Evolutionary conservation across 2,113 vertebrate species (phyloP).

Genomic region (Chunga burmeisteri): DNA sequence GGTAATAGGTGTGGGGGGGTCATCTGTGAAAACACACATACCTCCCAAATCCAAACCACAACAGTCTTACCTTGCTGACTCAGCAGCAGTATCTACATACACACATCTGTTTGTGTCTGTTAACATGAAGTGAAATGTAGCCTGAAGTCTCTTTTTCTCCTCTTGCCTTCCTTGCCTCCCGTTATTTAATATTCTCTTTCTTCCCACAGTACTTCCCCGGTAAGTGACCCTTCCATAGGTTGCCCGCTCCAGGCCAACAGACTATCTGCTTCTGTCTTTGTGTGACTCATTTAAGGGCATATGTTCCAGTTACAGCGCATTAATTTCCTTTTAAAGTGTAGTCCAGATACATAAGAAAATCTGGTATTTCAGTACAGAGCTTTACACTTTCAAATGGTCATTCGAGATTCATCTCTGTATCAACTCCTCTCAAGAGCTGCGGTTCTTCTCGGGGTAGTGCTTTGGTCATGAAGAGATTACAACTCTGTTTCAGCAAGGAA

Average conservation of each 20-base stretch:
- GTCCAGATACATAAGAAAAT: not conserved
- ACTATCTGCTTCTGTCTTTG: not conserved
- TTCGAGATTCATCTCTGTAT: not conserved
- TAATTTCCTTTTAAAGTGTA: not conserved
- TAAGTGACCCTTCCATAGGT: not conserved
- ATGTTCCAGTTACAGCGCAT: not conserved
- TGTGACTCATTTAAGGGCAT: not conserved
- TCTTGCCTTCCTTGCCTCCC: not conserved
- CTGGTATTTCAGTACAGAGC: not conserved
- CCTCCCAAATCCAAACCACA: not conserved
- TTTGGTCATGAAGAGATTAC: not conserved
- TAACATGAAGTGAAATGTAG: not conserved
- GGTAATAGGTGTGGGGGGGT: not conserved
- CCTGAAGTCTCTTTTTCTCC: not conserved
- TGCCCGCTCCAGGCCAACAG: not conserved
- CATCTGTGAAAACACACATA: not conserved
- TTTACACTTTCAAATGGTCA: not conserved
- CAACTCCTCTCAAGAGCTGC: not conserved
- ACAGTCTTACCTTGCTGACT: not conserved
- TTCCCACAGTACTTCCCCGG: not conserved
- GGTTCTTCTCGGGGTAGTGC: not conserved
- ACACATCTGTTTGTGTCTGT: fast-evolving
- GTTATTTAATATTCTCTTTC: not conserved
- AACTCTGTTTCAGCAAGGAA: not conserved
- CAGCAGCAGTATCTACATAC: not conserved